Evolutionary conservation across 2,888 invertebrate genomes (phyloP).

Genomic region (Harpagoxenus sublaevis): DNA sequence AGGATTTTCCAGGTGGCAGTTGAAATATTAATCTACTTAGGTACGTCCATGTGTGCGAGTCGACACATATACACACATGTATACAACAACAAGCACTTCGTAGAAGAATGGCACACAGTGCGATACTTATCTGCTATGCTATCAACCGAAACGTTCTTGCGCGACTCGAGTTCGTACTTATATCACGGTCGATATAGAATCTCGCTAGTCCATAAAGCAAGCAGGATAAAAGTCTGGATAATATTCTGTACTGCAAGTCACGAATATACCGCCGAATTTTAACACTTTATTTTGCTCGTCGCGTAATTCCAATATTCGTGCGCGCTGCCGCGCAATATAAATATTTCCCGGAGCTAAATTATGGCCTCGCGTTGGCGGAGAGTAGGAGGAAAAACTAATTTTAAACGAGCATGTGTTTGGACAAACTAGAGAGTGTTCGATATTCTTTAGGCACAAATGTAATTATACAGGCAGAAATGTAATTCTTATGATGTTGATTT

Average conservation of each 20-base stretch:
- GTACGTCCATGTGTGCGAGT: too few species aligned
- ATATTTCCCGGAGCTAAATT: constrained; percentile 24
- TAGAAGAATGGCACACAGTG: too few species aligned
- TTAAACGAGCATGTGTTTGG: background rate
- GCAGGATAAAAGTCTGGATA: background rate
- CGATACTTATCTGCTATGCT: too few species aligned
- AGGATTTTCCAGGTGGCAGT: too few species aligned
- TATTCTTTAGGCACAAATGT: background rate
- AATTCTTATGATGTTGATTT: constrained; percentile 31
- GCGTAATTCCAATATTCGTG: constrained; percentile 25
- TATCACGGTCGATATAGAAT: constrained; percentile 1
- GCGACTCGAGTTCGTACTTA: background rate
- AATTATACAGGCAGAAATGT: constrained; percentile 2
- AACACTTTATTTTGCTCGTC: constrained; percentile 30
- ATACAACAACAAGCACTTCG: too few species aligned
- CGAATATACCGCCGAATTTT: constrained; percentile 12
- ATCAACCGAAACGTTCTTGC: too few species aligned
- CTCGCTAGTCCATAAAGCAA: background rate
- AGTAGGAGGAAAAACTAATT: constrained; percentile 26
- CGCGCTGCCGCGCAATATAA: constrained; percentile 25
- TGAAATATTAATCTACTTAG: too few species aligned
- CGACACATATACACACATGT: too few species aligned
- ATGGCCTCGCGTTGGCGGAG: constrained; percentile 6
- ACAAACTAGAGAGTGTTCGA: background rate
- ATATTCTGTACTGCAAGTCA: background rate